phyloP scores from a whole-genome alignment of 2,888 invertebrate genomes.

The Candidula unifasciata region DNA sequence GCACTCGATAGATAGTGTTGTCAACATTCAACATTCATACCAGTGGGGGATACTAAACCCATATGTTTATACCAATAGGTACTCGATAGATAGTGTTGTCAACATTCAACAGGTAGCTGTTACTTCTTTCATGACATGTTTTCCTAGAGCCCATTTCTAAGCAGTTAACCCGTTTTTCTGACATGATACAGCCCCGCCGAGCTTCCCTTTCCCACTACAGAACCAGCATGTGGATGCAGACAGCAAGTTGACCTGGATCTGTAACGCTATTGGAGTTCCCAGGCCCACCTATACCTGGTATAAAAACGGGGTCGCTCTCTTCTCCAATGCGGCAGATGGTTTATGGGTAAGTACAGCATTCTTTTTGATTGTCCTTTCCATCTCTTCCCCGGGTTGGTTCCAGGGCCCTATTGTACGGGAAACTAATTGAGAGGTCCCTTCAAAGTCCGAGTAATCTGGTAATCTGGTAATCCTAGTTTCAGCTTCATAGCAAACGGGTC shows the following conservation, averaged over 20 bases:
- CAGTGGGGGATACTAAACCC: no score
- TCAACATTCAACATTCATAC: no score
- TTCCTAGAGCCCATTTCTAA: conserved; percentile 80
- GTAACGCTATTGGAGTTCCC: conserved; percentile 40
- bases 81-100: no score
- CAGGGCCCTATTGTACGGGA: no score
- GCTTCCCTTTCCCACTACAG: conserved; percentile 46
- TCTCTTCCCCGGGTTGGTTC: no score
- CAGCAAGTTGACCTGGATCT: conserved; percentile 29
- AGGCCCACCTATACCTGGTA: conserved; percentile 50
- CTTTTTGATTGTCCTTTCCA: background rate
- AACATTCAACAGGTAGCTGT: no score
- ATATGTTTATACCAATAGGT: no score
- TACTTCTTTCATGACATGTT: conserved; percentile 56
- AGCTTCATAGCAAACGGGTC: no score
- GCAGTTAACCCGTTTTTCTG: conserved; percentile 83
- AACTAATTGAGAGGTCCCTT: no score
- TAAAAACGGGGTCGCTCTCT: conserved; percentile 37
- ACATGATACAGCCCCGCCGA: conserved; percentile 37
- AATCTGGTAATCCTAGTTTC: no score
- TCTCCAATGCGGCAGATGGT: background rate
- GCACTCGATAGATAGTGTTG: no score
- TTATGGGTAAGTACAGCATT: background rate
- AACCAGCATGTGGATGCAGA: conserved; percentile 47
- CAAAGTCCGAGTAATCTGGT: no score